Evolutionary conservation across 2,113 vertebrate species (phyloP).

Genomic region (Ciconia stormi): DNA sequence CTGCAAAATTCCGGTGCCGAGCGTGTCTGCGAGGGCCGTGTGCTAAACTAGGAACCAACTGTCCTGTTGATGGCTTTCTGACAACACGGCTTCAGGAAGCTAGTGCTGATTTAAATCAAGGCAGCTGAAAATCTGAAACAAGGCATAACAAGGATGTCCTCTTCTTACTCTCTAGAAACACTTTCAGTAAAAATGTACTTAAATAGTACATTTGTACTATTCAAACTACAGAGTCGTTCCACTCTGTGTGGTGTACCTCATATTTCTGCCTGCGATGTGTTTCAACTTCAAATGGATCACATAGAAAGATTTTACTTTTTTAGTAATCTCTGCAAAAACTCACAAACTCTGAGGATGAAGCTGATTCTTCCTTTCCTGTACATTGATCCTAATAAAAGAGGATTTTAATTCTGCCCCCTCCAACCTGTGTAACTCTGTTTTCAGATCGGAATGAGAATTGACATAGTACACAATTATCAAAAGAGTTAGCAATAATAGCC

Average conservation of each 20-base stretch:
- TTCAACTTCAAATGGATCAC: neutral
- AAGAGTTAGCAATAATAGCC: no score
- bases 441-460: neutral
- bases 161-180: neutral
- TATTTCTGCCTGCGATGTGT: neutral
- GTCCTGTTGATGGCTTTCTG: fast-evolving
- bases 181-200: neutral
- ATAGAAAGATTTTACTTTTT: no score
- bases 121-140: neutral
- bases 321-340: neutral
- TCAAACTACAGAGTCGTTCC: no score
- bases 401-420: neutral
- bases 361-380: neutral
- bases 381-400: neutral
- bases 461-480: no score
- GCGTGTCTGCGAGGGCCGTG: neutral
- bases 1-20: fast-evolving
- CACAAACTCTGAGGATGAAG: neutral
- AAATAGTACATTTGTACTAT: no score
- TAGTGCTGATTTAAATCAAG: neutral
- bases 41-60: neutral
- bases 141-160: neutral
- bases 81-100: neutral
- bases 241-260: neutral
- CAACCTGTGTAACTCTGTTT: neutral